A percentile compares a stretch with the other conserved stretches of the same genome.
Conservation (phyloP, 2,888 invertebrate species). For the Dolichomitus sp. region DNA sequence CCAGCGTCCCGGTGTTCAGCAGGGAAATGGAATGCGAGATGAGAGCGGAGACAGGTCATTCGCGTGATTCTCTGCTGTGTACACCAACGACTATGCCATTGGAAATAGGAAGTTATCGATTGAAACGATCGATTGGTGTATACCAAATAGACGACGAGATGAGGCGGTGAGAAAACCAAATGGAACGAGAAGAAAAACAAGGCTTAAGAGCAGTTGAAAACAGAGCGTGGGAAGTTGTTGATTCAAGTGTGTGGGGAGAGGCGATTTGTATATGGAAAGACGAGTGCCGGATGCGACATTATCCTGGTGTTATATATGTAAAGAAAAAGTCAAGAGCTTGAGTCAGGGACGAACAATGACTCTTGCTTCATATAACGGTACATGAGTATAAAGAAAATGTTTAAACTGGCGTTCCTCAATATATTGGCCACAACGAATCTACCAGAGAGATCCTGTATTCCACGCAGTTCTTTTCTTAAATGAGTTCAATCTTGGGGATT, state of each 20-base stretch:
- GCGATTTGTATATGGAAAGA: constrained; percentile 53
- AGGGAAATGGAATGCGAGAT: constrained; percentile 54
- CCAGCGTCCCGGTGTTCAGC: constrained; percentile 14
- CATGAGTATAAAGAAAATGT: not conserved
- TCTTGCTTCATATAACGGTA: not conserved
- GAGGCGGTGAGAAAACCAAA: constrained; percentile 8
- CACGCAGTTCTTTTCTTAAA: too few relatives aligned
- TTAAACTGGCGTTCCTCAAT: not conserved
- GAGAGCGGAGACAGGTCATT: constrained; percentile 54
- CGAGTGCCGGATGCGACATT: constrained; percentile 29
- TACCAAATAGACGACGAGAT: not conserved
- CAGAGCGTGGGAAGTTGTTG: constrained; percentile 42
- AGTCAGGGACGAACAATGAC: constrained; percentile 9
- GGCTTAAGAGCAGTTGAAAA: constrained; percentile 31
- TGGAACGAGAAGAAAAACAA: constrained; percentile 3
- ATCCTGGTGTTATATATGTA: not conserved
- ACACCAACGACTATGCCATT: constrained; percentile 10
- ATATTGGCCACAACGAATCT: too few relatives aligned
- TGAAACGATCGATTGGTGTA: constrained; percentile 7
- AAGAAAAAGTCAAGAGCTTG: not conserved
- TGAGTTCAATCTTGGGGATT: too few relatives aligned
- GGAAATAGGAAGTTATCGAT: constrained; percentile 12
- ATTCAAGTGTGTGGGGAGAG: constrained; percentile 23
- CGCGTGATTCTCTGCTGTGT: constrained; percentile 33
- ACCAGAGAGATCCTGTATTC: too few relatives aligned